Base-by-base conservation (phyloP, 2,113 vertebrate species). In the Siphamia tubifer region DNA sequence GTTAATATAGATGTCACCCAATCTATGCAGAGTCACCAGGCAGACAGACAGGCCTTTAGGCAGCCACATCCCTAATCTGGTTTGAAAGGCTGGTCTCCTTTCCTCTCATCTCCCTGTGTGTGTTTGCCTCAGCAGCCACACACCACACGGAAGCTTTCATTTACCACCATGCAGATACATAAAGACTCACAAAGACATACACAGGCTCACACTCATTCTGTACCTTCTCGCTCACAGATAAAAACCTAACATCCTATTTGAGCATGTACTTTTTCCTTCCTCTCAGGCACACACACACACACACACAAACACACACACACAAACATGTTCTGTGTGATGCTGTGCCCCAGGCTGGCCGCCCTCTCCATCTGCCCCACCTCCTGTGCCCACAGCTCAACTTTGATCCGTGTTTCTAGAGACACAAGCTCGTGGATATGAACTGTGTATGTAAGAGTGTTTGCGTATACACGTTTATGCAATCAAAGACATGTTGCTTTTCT, bases 351-450 rank as follows among this genome's bases (percentile, higher is more conserved):
- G 88, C 85, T 82, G 77, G 83, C 80, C 68, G 75, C 82, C 79
- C 81, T 87, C 85, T 79, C 86, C 84, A 83, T 83, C 89, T 83
- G 81, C 89, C 84, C 86, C 80, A 84, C 81, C 88, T 89, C 79
- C 74, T 79, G 79, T 81, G 85, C 83, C 84, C 83, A 84, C 76
- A 86, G 81, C 87, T 84, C 89, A 85, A 88, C 87, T 91, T 91
- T 91, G 87, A 91, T 91, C 87, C 75, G 70, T 66, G 68, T 76
- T 85, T 65, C 73, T 53, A 71, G 57, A 79, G 68, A 74, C 72
- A 55, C 42, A 68, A 71, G 54, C 61, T 31, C 28, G 70, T 76
- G 60, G 74, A 63, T 76, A 76, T 68, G 68, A 74, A 64, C 57
- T 44, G 74, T 65, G 74, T 69, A 49, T 71, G 76, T 58, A 52